Evolutionary conservation across 2,888 invertebrate genomes (phyloP).

Genomic region (Tenthredo distinguenda): DNA sequence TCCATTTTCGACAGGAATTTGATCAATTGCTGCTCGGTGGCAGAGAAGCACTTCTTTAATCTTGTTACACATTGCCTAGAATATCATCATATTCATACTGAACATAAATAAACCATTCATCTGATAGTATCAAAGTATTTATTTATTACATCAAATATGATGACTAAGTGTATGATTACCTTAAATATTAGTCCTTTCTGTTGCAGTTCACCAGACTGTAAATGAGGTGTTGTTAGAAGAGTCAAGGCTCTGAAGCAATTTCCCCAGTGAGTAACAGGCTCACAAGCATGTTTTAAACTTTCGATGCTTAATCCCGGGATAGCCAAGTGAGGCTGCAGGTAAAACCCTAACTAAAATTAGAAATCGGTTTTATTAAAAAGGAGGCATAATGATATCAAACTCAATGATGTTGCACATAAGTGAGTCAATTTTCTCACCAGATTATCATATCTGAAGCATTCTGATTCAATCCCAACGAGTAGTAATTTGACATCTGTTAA

Average conservation of each 20-base stretch:
- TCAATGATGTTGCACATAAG: background rate
- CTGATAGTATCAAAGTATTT: background rate
- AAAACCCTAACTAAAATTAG: constrained; percentile 66
- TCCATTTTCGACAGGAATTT: constrained; percentile 63
- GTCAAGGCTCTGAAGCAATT: constrained; percentile 72
- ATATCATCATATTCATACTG: constrained; percentile 4
- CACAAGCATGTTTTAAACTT: constrained; percentile 65
- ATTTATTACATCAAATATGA: background rate
- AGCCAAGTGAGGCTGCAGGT: constrained; percentile 64
- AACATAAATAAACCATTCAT: constrained; percentile 34
- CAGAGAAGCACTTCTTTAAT: constrained; percentile 72
- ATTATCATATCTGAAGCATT: constrained; percentile 66
- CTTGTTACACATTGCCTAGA: constrained; percentile 72
- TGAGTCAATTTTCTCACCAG: constrained; percentile 58
- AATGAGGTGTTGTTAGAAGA: constrained; percentile 63
- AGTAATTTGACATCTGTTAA: constrained; percentile 69
- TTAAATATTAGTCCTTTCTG: constrained; percentile 73
- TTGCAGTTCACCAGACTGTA: constrained; percentile 65
- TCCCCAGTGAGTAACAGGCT: constrained; percentile 70
- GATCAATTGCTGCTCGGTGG: constrained; percentile 70
- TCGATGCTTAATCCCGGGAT: constrained; percentile 66
- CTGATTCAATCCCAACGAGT: constrained; percentile 73
- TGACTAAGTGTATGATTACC: constrained; percentile 57
- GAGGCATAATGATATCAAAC: background rate
- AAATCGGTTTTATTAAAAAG: background rate